Percentiles rank a stretch among this genome's conserved stretches.
These are phyloP conservation scores for Trachelus stipa DNA, from an alignment of 2,888 invertebrate species.

Conservation along the genomic window DNA sequence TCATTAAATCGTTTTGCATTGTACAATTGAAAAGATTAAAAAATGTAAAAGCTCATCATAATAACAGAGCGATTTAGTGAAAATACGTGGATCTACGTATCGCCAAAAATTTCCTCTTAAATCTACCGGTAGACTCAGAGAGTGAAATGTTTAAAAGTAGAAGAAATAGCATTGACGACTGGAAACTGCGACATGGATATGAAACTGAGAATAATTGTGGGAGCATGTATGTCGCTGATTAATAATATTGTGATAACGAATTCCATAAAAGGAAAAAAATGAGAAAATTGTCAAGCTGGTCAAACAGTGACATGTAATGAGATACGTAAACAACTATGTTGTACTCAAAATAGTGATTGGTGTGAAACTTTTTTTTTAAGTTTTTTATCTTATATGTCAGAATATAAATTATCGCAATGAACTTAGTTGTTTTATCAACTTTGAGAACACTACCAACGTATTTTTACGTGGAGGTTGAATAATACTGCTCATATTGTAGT, in stretches of 20 bases:
- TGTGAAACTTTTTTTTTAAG: background rate
- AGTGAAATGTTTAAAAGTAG: too few relatives aligned
- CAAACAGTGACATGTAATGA: too few relatives aligned
- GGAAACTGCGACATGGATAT: too few relatives aligned
- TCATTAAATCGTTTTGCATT: too few relatives aligned
- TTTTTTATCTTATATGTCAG: background rate
- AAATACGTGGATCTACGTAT: too few relatives aligned
- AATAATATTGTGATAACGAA: background rate
- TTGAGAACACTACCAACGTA: background rate
- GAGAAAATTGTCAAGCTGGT: background rate
- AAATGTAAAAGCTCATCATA: too few relatives aligned
- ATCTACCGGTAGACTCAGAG: too few relatives aligned
- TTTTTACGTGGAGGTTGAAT: background rate
- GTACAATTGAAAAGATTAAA: too few relatives aligned
- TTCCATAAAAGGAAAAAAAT: background rate
- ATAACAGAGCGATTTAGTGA: too few relatives aligned
- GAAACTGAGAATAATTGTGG: background rate
- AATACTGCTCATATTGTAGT: background rate
- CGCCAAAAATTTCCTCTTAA: too few relatives aligned
- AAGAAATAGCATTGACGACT: too few relatives aligned
- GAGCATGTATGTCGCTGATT: background rate
- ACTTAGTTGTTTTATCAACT: background rate
- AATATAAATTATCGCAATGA: background rate
- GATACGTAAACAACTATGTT: background rate
- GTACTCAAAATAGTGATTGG: background rate